Evolutionary conservation across 2,888 invertebrate genomes (phyloP), one percentile per base, ranked within the genome.

Genomic region (Drosophila percnosoma): DNA sequence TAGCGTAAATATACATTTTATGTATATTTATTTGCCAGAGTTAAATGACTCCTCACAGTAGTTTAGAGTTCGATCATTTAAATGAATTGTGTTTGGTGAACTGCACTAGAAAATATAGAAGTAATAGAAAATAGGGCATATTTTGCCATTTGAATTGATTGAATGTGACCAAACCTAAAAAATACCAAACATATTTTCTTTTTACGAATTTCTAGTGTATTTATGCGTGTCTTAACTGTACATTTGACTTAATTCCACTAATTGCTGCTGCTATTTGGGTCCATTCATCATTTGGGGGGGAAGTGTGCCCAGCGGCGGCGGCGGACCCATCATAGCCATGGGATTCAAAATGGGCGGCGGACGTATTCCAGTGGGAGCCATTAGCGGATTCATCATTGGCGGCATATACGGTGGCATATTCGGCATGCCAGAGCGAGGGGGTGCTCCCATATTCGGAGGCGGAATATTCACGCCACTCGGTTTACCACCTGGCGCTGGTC

Each of bases 271-370:
- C 24, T 82, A 92, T 87, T 92, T 95, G 90, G 95, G 95, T 71
- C 96, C 96, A 92, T 95, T 96, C 94, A 92, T 91, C 42, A 96
- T 95, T 82, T 96, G 96, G 33, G 96, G 96, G 93, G 94, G 94
- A 94, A 95, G 94, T 4, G 95, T 95, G 3, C 96, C 96, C 94
- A 97, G 95, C 89, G 95, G 96, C 71, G 95, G 95, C 51, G 95
- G 94, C 90, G 95, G 95, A 76, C 95, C 95, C 95, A 96, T 96
- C 92, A 95, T 95, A 5, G 96, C 96, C 94, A 96, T 96, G 94
- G 96, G 96, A 7, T 96, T 96, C 61, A 96, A 96, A 94, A 96
- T 95, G 93, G 95, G 95, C 27, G 96, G 96, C 2, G 97, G 96
- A 11, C 90, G 80, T 96, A 95, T 90, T n/a, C 79, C 90, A 0